Evolutionary conservation across 2,797 vertebrate genomes (phyloP), one percentile per base, ranked within the genome.

Genomic region (Pseudocheirus occidentalis): DNA sequence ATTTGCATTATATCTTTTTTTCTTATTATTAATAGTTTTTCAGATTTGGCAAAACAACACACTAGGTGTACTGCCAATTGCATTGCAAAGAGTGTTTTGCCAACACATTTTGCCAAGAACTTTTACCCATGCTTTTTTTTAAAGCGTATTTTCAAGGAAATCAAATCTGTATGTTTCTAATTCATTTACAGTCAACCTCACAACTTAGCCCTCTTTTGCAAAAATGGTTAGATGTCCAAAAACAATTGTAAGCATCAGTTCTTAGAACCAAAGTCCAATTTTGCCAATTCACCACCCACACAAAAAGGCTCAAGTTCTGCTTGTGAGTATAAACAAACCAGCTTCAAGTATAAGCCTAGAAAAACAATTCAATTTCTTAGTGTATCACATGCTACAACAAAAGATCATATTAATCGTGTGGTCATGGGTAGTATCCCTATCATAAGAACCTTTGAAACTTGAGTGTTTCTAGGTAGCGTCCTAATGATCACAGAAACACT

Each of bases 101-200:
- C 92, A 54, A 56, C 13, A 31, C 53, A 28, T 50, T 93, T 87
- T 50, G 90, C 92, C 92, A 92, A 90, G 92, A 93, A 95, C 91
- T 91, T 58, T 90, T 73, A 94, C 90, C 92, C 66, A 27, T 0
- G 0, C 50, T 92, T 94, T 93, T 14, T 28, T 54, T 59, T n/a
- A 94, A 66, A 29, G n/a, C 5, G 16, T 54, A 56, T 62, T 92
- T 95, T 59, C 91, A 94, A 4, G 34, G 29, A 91, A 59, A 89
- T 14, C 4, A 57, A 52, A 62, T 57, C 21, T 58, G 66, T 59
- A 3, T 5, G 13, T 90, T 91, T 90, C 93, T 55, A 62, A 50
- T 40, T 56, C 52, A 66, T 24, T 93, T 56, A 53, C 40, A 18
- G 31, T 58, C 55, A 90, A 91, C 40, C 24, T 59, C 94, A 57